Conservation (phyloP, 1,140 invertebrate species). For the Bombus impatiens region DNA sequence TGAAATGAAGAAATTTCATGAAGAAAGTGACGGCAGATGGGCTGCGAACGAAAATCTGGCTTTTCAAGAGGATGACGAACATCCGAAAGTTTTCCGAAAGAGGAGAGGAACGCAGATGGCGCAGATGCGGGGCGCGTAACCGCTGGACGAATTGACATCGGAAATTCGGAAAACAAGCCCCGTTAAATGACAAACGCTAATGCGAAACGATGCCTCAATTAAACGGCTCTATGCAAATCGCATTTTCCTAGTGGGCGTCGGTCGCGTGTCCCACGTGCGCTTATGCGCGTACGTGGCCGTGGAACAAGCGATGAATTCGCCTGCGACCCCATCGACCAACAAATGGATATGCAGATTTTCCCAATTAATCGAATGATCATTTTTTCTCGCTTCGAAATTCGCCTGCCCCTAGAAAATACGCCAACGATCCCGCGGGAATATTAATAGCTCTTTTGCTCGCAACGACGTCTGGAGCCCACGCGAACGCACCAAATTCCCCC, state of each 20-base stretch:
- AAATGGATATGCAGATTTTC: constrained; percentile 38
- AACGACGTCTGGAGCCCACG: not conserved
- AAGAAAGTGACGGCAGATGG: not conserved
- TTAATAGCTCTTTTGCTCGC: not conserved
- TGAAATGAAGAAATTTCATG: fast-evolving
- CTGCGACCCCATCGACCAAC: not conserved
- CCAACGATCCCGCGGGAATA: not conserved
- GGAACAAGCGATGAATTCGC: constrained; percentile 30
- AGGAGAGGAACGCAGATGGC: not conserved
- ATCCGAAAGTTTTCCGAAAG: constrained; percentile 2
- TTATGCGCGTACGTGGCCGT: constrained; percentile 1
- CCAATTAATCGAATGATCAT: constrained; percentile 40
- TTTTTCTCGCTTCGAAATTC: constrained; percentile 16
- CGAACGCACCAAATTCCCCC: not conserved
- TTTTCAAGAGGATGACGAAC: not conserved
- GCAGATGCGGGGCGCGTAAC: constrained; percentile 35
- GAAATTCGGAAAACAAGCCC: constrained; percentile 63
- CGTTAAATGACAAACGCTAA: constrained; percentile 63
- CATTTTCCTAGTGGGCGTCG: constrained; percentile 36
- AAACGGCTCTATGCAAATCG: constrained; percentile 60
- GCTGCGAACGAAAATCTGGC: no score
- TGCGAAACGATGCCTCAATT: constrained; percentile 60
- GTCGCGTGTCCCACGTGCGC: constrained; percentile 8
- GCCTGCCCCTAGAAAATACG: not conserved
- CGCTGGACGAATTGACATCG: constrained; percentile 56